Evolutionary conservation across 1,140 invertebrate genomes (phyloP).

Genomic region (Arctopsyche grandis): DNA sequence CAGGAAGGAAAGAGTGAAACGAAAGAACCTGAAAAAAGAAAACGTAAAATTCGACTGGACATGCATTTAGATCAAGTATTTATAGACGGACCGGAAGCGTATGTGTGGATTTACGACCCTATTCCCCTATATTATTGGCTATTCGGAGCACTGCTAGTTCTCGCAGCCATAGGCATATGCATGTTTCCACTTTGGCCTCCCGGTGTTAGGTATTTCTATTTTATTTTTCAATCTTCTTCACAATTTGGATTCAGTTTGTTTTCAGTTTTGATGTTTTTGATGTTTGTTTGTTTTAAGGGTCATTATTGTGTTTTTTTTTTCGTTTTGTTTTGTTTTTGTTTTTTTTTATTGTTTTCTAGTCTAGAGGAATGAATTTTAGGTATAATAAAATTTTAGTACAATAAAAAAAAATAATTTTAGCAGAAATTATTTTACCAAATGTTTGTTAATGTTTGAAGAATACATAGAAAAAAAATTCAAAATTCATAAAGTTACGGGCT

Average conservation of each 20-base stretch:
- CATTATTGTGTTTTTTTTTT: background rate
- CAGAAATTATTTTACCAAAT: too few species aligned
- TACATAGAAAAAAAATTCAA: too few species aligned
- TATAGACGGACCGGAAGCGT: conserved; percentile 93
- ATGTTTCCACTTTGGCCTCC: conserved; percentile 98
- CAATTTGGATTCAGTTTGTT: background rate
- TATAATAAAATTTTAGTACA: too few species aligned
- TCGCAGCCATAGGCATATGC: conserved; percentile 95
- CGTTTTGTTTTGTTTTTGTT: too few species aligned
- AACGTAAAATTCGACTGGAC: conserved; percentile 83
- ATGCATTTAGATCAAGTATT: conserved; percentile 97
- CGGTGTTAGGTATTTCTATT: conserved; percentile 75
- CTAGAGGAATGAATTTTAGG: too few species aligned
- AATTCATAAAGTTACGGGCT: too few species aligned
- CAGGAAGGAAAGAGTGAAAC: conserved; percentile 50
- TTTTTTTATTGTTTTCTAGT: too few species aligned
- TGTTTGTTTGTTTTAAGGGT: background rate
- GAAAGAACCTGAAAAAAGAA: conserved; percentile 67
- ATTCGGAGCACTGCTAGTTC: conserved; percentile 89
- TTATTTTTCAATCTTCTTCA: conserved; percentile 6
- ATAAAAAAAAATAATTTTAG: too few species aligned
- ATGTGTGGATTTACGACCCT: conserved; percentile 99
- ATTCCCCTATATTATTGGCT: conserved; percentile 97
- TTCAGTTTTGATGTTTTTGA: background rate
- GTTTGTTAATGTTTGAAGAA: too few species aligned